Percentiles rank a stretch among this genome's conserved stretches.
phyloP scores from a whole-genome alignment of 2,888 invertebrate genomes.

The Dicyrtoma fusca region DNA sequence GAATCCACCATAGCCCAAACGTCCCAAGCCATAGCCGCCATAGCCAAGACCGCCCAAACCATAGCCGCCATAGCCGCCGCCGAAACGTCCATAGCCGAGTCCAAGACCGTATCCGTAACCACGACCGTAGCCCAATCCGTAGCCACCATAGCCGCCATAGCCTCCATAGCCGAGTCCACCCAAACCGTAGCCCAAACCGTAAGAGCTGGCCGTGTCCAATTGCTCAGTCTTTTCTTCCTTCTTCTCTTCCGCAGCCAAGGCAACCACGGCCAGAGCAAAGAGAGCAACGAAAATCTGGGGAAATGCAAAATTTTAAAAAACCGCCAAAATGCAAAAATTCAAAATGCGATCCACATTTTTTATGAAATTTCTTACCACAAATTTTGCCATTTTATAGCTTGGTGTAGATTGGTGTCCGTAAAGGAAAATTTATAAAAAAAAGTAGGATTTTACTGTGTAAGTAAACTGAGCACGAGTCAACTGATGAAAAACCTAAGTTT shows the following conservation, averaged over 20 bases:
- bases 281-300: slow-evolving; percentile 12
- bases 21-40: neutral
- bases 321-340: neutral
- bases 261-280: neutral
- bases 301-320: neutral
- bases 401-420: no score
- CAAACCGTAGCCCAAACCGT: slow-evolving; percentile 8
- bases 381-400: no score
- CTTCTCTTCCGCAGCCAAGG: slow-evolving; percentile 17
- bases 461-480: no score
- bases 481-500: no score
- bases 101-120: slow-evolving; percentile 3
- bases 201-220: neutral
- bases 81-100: no score
- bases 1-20: neutral
- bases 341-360: neutral
- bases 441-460: no score
- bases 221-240: slow-evolving; percentile 10
- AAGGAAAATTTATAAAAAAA: no score
- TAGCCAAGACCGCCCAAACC: neutral
- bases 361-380: neutral
- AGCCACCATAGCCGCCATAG: slow-evolving; percentile 3
- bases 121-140: neutral
- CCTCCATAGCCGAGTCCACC: slow-evolving; percentile 7
- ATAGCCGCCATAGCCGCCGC: neutral